Percentiles rank a stretch among this genome's conserved stretches.
These are phyloP conservation scores for Psittacula echo DNA, from an alignment of 2,797 vertebrate species.

Conservation along the genomic window DNA sequence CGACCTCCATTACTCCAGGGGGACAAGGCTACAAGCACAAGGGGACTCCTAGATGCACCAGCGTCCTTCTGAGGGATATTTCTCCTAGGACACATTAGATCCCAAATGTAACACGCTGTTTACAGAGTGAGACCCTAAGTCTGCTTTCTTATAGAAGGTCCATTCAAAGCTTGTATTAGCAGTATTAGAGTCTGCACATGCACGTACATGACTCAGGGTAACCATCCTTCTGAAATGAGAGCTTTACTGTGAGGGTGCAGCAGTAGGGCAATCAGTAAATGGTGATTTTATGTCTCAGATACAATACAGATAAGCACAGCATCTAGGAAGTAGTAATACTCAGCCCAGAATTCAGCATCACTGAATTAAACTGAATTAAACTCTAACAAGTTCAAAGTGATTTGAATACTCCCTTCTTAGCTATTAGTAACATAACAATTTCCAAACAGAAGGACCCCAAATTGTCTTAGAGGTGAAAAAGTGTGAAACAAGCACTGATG, in stretches of 20 bases:
- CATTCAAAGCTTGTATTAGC: neutral
- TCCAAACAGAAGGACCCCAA: neutral
- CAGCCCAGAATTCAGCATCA: neutral
- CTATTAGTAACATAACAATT: neutral
- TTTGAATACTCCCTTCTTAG: neutral
- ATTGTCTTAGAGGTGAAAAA: neutral
- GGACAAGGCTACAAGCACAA: neutral
- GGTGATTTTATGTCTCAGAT: neutral
- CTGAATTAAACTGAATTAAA: neutral
- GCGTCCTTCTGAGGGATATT: neutral
- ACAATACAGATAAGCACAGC: neutral
- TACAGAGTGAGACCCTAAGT: neutral
- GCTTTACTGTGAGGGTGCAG: neutral
- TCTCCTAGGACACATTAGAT: neutral
- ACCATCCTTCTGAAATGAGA: neutral
- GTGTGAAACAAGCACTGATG: neutral
- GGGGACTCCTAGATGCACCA: neutral
- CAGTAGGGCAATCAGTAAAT: neutral
- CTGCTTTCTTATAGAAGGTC: neutral
- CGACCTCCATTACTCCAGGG: neutral
- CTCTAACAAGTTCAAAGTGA: neutral
- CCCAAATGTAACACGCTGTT: neutral
- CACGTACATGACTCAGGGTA: neutral
- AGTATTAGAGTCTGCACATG: neutral
- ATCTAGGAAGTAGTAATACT: neutral